phyloP scores from a whole-genome alignment of 1,140 invertebrate species.

The Holotrichia oblita region DNA sequence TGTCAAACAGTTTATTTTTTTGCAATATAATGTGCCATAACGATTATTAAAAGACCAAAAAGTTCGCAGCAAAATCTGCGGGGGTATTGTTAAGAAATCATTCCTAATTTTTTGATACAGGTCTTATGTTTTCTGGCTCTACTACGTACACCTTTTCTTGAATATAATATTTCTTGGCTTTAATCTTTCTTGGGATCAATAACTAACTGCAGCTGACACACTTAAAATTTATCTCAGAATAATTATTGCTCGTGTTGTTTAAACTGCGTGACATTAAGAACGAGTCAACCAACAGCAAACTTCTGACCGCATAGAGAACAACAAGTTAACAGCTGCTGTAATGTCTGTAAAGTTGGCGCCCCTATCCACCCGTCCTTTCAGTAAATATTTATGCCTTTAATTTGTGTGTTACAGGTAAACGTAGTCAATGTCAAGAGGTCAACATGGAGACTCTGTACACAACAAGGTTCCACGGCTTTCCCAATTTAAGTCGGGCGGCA shows the following conservation, averaged over 20 bases:
- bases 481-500: slow-evolving; percentile 51
- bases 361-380: not conserved
- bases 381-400: not conserved
- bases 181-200: too few relatives aligned
- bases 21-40: too few relatives aligned
- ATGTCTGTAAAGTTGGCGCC: not conserved
- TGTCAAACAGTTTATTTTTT: too few relatives aligned
- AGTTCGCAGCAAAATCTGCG: too few relatives aligned
- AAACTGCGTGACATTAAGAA: not conserved
- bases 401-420: slow-evolving; percentile 19
- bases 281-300: not conserved
- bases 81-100: too few relatives aligned
- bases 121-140: too few relatives aligned
- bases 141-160: too few relatives aligned
- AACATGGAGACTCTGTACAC: slow-evolving; percentile 59
- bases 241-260: not conserved
- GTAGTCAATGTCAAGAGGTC: not conserved
- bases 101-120: too few relatives aligned
- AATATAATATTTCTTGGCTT: too few relatives aligned
- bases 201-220: not conserved
- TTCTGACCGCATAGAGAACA: not conserved
- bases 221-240: not conserved
- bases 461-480: slow-evolving; percentile 57
- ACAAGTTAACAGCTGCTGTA: not conserved
- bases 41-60: too few relatives aligned